A percentile compares a stretch with the other conserved stretches of the same genome.
phyloP scores from a whole-genome alignment of 2,113 vertebrate species.

The Eublepharis macularius region DNA sequence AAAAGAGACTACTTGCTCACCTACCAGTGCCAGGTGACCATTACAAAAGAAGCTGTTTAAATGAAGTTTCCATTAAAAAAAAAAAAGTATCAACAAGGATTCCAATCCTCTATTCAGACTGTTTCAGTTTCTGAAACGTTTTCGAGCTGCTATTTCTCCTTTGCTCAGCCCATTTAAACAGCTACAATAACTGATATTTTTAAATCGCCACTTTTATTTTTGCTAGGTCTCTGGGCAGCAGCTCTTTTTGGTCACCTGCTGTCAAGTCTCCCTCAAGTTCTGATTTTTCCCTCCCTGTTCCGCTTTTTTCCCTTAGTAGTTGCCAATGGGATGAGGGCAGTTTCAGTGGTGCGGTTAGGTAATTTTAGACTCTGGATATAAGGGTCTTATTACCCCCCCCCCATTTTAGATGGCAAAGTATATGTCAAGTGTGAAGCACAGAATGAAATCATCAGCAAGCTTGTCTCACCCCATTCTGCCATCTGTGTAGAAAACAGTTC shows the following conservation, averaged over 20 bases:
- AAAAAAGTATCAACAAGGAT: not conserved
- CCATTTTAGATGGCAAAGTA: no score
- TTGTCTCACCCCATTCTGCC: no score
- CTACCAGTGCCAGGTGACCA: not conserved
- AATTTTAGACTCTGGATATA: no score
- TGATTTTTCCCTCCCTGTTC: not conserved
- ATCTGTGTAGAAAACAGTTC: no score
- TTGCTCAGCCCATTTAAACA: not conserved
- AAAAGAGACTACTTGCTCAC: not conserved
- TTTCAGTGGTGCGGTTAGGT: no score
- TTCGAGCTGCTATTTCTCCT: not conserved
- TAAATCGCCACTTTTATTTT: not conserved
- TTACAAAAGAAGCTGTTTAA: slow-evolving; percentile 18
- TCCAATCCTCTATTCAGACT: not conserved
- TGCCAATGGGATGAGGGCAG: no score
- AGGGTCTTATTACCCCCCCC: no score
- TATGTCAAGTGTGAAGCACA: no score
- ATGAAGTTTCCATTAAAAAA: not conserved
- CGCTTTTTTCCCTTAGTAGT: no score
- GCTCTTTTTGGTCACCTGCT: no score
- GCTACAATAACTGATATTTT: not conserved
- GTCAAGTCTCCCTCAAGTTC: not conserved
- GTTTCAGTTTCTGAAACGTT: not conserved
- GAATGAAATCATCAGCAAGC: no score
- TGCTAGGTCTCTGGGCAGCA: not conserved